A percentile compares a stretch with the other conserved stretches of the same genome.
phyloP scores from a whole-genome alignment of 2,113 vertebrate genomes.

The mouse (Mus musculus) region DNA sequence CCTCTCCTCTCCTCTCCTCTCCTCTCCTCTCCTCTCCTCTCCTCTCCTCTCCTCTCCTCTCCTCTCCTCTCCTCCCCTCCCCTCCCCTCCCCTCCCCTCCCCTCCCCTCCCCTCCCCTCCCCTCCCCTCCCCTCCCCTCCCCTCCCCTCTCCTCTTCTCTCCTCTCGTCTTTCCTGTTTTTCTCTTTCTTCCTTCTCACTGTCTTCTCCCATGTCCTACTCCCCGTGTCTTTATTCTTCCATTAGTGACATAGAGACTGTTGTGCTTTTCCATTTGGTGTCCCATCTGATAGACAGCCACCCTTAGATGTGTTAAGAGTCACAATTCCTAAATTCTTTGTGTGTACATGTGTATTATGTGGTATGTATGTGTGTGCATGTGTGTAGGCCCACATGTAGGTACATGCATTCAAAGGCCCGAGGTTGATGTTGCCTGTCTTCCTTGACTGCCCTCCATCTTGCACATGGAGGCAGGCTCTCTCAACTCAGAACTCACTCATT shows the following conservation, averaged over 20 bases:
- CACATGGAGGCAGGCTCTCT: neutral
- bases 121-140: too few species aligned
- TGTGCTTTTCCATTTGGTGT: neutral
- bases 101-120: too few species aligned
- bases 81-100: neutral
- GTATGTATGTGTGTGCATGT: neutral
- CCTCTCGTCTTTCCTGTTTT: too few species aligned
- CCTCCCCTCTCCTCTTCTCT: neutral
- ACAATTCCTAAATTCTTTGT: neutral
- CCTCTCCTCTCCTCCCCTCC: too few species aligned
- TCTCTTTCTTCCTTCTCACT: neutral
- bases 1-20: neutral
- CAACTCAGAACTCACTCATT: neutral
- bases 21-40: too few species aligned
- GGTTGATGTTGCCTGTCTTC: neutral
- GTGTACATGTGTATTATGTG: neutral
- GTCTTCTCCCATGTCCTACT: neutral
- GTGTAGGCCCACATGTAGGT: neutral
- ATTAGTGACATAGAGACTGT: neutral
- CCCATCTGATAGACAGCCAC: neutral
- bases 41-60: too few species aligned
- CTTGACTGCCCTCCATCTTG: neutral
- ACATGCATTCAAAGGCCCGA: neutral
- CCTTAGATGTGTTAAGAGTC: neutral
- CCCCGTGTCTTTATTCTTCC: neutral